Evolutionary conservation across 2,113 vertebrate species (phyloP), one percentile per base, ranked within the genome.

Genomic region (Melanerpes formicivorus): DNA sequence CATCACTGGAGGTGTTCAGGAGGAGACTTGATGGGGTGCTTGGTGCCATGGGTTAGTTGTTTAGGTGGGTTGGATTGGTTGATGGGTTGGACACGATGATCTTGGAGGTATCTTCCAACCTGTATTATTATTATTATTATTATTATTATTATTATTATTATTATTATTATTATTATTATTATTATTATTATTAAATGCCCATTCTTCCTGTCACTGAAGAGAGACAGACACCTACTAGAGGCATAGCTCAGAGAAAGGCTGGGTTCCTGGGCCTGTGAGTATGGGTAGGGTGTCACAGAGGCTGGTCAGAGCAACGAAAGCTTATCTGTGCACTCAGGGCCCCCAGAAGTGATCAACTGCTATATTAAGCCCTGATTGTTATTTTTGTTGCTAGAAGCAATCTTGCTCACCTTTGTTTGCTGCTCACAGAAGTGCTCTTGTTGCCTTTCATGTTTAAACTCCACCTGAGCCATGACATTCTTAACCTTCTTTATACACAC

Each of bases 201-300:
- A 40, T 40, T 40, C 40, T 40, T 40, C 40, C 40, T 40, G 40
- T 40, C 40, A 7, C 8, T 56, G 8, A 29, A 48, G 3, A 18
- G 7, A 62, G 4, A 18, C 11, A 70, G 14, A 10, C 8, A 59
- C 2, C 6, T 34, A 1, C 13, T 11, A 29, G 8, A 1, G 1
- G 4, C 23, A 34, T 3, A 71, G 9, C 56, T 55, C 22, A 84
- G 40, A 62, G 10, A 0, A 0, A 52, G 17, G 1, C 0, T 15
- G 4, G 15, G 3, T 7, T 64, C 48, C 34, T 29, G 30, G 10
- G 44, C 11, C 23, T 72, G 3, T 22, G 15, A 72, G 19, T 1
- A 8, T 19, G 5, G 18, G 4, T 18, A 23, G 14, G 7, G 4
- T 12, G 1, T 18, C 73, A 69, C 26, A 73, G 11, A 14, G 29